Base-by-base conservation (phyloP, 2,888 invertebrate genomes). In the Drosophila limbata region DNA sequence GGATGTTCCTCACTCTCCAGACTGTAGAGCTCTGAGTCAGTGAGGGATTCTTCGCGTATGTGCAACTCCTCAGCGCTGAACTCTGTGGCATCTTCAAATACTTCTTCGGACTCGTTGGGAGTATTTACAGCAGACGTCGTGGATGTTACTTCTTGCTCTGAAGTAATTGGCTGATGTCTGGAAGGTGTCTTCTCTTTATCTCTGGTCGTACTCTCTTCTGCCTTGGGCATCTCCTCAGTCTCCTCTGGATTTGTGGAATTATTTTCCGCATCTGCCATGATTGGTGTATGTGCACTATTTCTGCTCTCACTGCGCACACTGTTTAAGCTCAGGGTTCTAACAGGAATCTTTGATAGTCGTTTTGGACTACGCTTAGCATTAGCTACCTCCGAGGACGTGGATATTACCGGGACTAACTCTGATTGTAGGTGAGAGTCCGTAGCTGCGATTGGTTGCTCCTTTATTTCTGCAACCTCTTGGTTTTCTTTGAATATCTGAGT, bases 291-390 rank as follows among this genome's bases (percentile, higher is more conserved):
- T 4, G 40, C 53, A 19, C 52, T 60, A 4, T 55, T 48, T 61
- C 67, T 56, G 44, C 74, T 84, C 0, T 87, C 90, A 47, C 79
- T 80, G 15, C 74, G 81, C 4, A 90, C 53, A 52, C 86, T 90
- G n/a, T 57, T 69, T 11, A 72, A 77, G 45, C 80, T 91, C 0
- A 62, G 53, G 1, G 83, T 84, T 70, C 88, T 69, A 0, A 92
- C 79, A 2, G 92, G 92, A 62, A 92, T 92, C 70, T 81, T 89
- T 0, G 92, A 92, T 8, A 79, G 69, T 11, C 73, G 73, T 15
- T 79, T 90, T 0, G 66, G 69, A 47, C 64, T 73, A 0, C 61
- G 73, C 13, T 84, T 89, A 0, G 67, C 42, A 4, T 66, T 51
- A 8, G 31, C 13, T 10, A 25, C 21, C 6, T 65, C 33, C 11